Percentiles rank a stretch among this genome's conserved stretches.
phyloP scores from a whole-genome alignment of 2,888 invertebrate genomes.

The Apodemia duryi region DNA sequence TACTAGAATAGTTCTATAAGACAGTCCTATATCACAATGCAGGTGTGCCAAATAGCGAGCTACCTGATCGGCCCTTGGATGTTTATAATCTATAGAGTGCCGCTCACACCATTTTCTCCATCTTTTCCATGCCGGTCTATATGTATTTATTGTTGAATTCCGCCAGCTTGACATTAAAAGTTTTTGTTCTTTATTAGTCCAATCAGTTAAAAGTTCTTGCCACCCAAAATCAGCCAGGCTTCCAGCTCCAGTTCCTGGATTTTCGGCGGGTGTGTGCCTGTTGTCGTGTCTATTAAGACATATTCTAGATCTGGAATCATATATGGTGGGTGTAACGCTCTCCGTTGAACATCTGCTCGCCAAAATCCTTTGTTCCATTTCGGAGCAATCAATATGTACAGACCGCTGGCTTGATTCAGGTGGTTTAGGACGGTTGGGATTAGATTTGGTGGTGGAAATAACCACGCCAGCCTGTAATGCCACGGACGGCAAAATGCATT shows the following conservation, averaged over 20 bases:
- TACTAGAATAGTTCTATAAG: constrained; percentile 21
- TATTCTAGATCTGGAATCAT: constrained; percentile 22
- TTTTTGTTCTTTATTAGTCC: constrained; percentile 25
- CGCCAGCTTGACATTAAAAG: constrained; percentile 30
- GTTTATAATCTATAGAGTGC: constrained; percentile 20
- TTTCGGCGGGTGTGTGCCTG: constrained; percentile 24
- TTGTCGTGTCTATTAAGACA: constrained; percentile 25
- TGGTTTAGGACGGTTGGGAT: constrained; percentile 26
- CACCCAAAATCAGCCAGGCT: constrained; percentile 34
- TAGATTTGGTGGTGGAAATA: constrained; percentile 16
- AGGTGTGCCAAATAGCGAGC: constrained; percentile 27
- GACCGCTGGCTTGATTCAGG: constrained; percentile 24
- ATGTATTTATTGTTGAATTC: constrained; percentile 29
- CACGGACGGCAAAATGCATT: too few species aligned
- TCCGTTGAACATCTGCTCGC: constrained; percentile 31
- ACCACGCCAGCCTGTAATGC: constrained; percentile 1
- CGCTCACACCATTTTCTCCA: constrained; percentile 22
- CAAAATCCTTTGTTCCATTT: constrained; percentile 27
- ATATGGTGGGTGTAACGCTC: constrained; percentile 26
- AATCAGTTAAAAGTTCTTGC: constrained; percentile 24
- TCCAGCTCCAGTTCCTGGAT: constrained; percentile 23
- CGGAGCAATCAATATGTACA: constrained; percentile 24
- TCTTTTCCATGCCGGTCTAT: constrained; percentile 25
- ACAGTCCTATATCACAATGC: constrained; percentile 20
- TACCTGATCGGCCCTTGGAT: constrained; percentile 20